Conservation (phyloP, 2,113 vertebrate species). For the Spilogale gracilis region DNA sequence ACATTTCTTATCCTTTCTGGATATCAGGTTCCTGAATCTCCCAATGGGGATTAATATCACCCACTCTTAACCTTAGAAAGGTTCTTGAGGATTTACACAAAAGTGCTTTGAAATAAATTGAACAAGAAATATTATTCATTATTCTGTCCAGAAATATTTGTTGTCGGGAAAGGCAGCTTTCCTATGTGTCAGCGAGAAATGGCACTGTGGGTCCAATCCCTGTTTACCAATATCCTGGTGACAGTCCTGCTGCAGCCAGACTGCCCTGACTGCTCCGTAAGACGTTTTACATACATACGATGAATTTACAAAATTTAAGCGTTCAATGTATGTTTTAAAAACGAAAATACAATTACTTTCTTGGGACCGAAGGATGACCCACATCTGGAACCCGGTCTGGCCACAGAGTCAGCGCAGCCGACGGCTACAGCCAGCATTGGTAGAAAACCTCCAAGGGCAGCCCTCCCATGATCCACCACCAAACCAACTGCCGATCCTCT, state of each 20-base stretch:
- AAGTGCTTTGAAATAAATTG: slow-evolving; percentile 31
- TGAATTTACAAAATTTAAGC: slow-evolving; percentile 42
- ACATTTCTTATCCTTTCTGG: background rate
- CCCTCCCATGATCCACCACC: background rate
- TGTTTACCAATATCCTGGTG: background rate
- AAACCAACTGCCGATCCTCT: background rate
- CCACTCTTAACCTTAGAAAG: background rate
- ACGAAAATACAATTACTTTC: background rate
- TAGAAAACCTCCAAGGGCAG: background rate
- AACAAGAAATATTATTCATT: background rate
- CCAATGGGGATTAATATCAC: background rate
- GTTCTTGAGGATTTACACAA: slow-evolving; percentile 19
- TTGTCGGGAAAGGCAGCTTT: background rate
- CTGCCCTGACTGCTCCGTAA: background rate
- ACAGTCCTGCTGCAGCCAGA: background rate
- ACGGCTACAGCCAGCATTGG: background rate
- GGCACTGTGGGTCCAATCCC: background rate
- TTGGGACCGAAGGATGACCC: background rate
- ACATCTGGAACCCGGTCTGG: slow-evolving; percentile 1
- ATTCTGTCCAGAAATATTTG: background rate
- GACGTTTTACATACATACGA: background rate
- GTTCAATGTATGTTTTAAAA: background rate
- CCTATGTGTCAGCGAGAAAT: slow-evolving; percentile 5
- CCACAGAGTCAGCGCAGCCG: background rate
- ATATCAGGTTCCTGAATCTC: background rate